Evolutionary conservation across 2,113 vertebrate species (phyloP).

Genomic region (Menura novaehollandiae): DNA sequence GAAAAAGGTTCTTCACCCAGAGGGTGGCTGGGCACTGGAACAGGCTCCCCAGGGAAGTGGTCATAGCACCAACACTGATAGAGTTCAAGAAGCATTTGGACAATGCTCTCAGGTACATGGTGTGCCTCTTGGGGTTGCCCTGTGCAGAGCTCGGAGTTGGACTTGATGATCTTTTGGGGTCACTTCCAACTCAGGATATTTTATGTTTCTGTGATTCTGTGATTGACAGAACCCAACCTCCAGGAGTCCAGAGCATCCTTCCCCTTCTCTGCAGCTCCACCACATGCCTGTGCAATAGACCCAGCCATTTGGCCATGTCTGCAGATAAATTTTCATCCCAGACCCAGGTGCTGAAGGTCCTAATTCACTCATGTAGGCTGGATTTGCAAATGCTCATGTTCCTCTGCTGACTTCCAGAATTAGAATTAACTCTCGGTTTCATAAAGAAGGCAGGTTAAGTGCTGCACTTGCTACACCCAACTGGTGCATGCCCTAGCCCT

Average conservation of each 20-base stretch:
- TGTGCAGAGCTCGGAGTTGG: background rate
- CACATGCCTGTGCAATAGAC: background rate
- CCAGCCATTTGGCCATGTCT: rapidly evolving
- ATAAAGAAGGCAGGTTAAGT: background rate
- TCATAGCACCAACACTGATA: background rate
- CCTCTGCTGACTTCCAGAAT: background rate
- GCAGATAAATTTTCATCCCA: background rate
- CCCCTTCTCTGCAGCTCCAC: background rate
- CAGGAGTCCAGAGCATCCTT: background rate
- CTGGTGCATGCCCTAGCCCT: background rate
- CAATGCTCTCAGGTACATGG: background rate
- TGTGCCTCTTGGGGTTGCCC: background rate
- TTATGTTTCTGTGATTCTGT: background rate
- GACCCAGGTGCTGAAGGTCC: background rate
- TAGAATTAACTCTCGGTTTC: background rate
- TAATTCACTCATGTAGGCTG: background rate
- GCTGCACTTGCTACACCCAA: background rate
- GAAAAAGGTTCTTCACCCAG: background rate
- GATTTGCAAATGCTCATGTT: background rate
- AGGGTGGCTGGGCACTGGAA: background rate
- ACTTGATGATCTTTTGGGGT: background rate
- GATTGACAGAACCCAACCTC: background rate
- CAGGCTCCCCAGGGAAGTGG: background rate
- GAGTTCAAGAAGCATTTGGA: background rate
- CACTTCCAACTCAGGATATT: background rate